Evolutionary conservation across 2,113 vertebrate species (phyloP), one percentile per base, ranked within the genome.

Genomic region (Coreoperca whiteheadi): DNA sequence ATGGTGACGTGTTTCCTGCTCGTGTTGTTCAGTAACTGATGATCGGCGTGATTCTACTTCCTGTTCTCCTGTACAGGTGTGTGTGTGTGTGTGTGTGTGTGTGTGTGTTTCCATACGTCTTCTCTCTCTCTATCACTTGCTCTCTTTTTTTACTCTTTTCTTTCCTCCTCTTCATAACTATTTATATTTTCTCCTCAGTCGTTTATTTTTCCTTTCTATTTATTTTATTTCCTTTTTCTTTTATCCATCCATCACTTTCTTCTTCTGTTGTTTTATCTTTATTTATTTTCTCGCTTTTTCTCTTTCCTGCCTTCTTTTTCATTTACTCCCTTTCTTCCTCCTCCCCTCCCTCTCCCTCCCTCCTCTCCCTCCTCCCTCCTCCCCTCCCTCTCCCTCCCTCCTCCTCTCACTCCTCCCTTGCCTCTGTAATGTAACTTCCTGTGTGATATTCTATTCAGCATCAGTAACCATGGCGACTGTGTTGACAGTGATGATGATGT

Each of bases 1-100:
- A 93, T 93, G 91, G 84, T 89, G 88, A 85, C 11, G 86, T 91
- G 89, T 91, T 91, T 75, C 79, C 89, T 89, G 88, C 88, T 89
- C 6, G 82, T 92, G 89, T 83, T 72, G 86, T 91, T 75, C 85
- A 84, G 76, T 89, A 75, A 78, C 73, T 86, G 75, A 90, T 75
- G 82, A 83, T 85, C 81, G 51, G 79, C 83, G 86, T 91, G 89
- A 89, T 75, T 86, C 59, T 78, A 84, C 86, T 87, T 87, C 87
- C 87, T 90, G 89, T 85, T 88, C 53, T 61, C 83, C 80, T 85
- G 65, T 86, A 63, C 71, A 78, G 39, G 86, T 82, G 86, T 65
- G 86, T 21, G 63, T 11, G 77, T 61, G 76, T 16, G 68, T 18
- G 79, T 20, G 67, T 12, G 70, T 66, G 77, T n/a, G 4, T 34